Percentiles rank a stretch among this genome's conserved stretches.
Evolutionary conservation across 1,140 invertebrate genomes (phyloP).

Genomic region (Brachionus sp.): DNA sequence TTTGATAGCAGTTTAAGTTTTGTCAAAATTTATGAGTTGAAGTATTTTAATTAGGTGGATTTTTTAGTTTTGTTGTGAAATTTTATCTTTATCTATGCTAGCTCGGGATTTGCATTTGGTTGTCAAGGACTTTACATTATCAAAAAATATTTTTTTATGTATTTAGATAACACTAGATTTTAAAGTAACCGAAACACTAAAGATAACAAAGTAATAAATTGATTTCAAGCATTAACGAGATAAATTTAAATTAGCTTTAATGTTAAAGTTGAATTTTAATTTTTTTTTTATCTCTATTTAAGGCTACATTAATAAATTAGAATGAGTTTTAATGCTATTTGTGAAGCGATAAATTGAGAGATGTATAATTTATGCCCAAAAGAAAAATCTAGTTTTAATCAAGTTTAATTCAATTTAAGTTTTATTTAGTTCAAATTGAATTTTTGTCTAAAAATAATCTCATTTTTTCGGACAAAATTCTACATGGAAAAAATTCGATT

Average conservation of each 20-base stretch:
- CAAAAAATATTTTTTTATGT: neutral
- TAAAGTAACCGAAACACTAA: slow-evolving; percentile 28
- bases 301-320: slow-evolving; percentile 23
- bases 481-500: too few species aligned
- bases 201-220: neutral
- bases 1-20: neutral
- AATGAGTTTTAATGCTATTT: neutral
- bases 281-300: neutral
- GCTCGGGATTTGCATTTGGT: neutral
- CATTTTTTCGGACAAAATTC: too few species aligned
- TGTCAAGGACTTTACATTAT: neutral
- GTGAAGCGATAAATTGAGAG: neutral
- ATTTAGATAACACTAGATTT: slow-evolving; percentile 12
- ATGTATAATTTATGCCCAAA: neutral
- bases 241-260: slow-evolving; percentile 27
- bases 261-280: slow-evolving; percentile 16
- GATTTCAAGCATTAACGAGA: neutral
- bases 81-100: neutral
- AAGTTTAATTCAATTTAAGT: neutral
- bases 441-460: neutral
- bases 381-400: neutral
- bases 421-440: neutral
- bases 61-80: neutral
- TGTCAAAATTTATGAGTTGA: slow-evolving; percentile 31
- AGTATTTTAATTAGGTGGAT: slow-evolving; percentile 23